Evolutionary conservation across 2,888 invertebrate genomes (phyloP).

Genomic region (Xestobium rufovillosum): DNA sequence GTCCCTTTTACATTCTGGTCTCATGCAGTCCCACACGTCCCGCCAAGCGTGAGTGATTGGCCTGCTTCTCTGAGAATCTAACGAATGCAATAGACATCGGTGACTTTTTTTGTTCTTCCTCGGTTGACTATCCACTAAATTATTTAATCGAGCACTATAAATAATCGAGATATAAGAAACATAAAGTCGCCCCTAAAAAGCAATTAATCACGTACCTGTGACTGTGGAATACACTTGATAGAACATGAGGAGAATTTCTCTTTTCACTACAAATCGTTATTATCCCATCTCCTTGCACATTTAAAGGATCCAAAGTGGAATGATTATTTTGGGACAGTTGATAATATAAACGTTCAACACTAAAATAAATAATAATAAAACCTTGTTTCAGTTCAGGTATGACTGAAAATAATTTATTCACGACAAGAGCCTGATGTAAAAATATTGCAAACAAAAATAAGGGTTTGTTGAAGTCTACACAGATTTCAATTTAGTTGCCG

Average conservation of each 20-base stretch:
- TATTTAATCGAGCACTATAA: slow-evolving; percentile 62
- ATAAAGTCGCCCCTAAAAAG: background rate
- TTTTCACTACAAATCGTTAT: slow-evolving; percentile 76
- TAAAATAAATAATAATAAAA: slow-evolving; percentile 41
- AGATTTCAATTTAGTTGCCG: too few species aligned
- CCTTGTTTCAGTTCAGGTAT: too few species aligned
- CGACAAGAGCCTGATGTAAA: too few species aligned
- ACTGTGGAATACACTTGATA: slow-evolving; percentile 78
- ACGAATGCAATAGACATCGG: slow-evolving; percentile 80
- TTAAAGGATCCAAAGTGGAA: slow-evolving; percentile 80
- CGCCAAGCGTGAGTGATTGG: slow-evolving; percentile 68
- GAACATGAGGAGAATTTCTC: slow-evolving; percentile 68
- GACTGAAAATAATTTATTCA: too few species aligned
- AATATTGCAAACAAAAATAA: too few species aligned
- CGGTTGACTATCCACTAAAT: slow-evolving; percentile 71
- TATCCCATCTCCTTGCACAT: slow-evolving; percentile 66
- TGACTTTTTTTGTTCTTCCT: slow-evolving; percentile 82
- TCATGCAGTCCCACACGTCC: slow-evolving; percentile 81
- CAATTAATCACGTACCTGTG: slow-evolving; percentile 64
- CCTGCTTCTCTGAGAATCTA: slow-evolving; percentile 77
- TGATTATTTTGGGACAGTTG: slow-evolving; percentile 78
- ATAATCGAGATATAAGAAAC: slow-evolving; percentile 7
- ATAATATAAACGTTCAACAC: slow-evolving; percentile 83
- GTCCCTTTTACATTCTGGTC: slow-evolving; percentile 70
- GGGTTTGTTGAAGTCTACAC: too few species aligned